phyloP scores from a whole-genome alignment of 1,140 invertebrate genomes.

The Drosophila watanabei region DNA sequence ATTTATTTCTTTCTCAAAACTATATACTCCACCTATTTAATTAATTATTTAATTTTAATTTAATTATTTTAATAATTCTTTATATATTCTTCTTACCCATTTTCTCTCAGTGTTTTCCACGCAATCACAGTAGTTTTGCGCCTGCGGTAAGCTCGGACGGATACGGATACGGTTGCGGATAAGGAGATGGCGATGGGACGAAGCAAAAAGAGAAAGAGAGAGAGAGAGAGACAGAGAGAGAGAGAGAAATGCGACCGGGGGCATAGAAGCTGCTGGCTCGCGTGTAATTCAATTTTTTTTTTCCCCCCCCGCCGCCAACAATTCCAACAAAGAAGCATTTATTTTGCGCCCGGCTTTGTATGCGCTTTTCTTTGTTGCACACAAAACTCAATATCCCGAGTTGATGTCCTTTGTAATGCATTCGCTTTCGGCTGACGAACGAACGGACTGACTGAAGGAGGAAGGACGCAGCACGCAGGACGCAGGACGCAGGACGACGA shows the following conservation, averaged over 20 bases:
- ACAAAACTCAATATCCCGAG: slow-evolving; percentile 81
- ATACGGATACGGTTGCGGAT: slow-evolving; percentile 12
- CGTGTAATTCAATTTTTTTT: slow-evolving; percentile 79
- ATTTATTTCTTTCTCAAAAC: too few relatives aligned
- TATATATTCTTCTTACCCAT: background rate
- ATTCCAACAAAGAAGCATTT: slow-evolving; percentile 80
- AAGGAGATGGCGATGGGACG: background rate
- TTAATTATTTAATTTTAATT: too few relatives aligned
- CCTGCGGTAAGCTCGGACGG: slow-evolving; percentile 69
- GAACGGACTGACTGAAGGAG: slow-evolving; percentile 7
- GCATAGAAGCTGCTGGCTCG: slow-evolving; percentile 55
- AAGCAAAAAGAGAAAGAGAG: background rate
- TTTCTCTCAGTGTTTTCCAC: slow-evolving; percentile 30
- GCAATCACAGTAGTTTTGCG: slow-evolving; percentile 80
- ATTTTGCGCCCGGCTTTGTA: slow-evolving; percentile 81
- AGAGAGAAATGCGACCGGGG: background rate
- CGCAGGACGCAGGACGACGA: slow-evolving; percentile 16
- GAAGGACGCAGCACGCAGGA: slow-evolving; percentile 6
- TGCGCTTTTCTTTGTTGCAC: slow-evolving; percentile 80
- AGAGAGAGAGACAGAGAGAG: background rate
- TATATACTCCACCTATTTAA: too few relatives aligned
- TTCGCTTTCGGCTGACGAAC: slow-evolving; percentile 59
- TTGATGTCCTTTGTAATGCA: slow-evolving; percentile 83
- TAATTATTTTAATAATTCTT: too few relatives aligned
- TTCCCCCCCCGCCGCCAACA: slow-evolving; percentile 18